Evolutionary conservation across 2,113 vertebrate genomes (phyloP).

Genomic region (Takifugu flavidus): DNA sequence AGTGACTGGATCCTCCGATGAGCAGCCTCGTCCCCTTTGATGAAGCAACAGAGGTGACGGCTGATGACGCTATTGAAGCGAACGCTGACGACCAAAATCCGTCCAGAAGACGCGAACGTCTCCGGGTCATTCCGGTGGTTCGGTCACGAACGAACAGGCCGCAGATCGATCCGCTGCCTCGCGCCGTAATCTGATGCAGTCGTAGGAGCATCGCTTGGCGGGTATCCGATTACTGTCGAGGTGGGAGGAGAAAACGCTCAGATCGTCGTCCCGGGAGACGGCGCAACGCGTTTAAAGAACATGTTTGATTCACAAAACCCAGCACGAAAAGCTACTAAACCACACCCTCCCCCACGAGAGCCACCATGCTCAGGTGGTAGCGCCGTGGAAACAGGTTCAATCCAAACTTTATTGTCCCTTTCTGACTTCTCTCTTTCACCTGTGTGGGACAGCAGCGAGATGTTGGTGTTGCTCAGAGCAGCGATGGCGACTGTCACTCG

Average conservation of each 20-base stretch:
- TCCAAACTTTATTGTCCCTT: not conserved
- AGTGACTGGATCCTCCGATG: slow-evolving; percentile 8
- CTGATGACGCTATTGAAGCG: no score
- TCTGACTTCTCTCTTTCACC: no score
- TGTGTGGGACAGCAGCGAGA: no score
- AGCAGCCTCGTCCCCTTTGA: slow-evolving; percentile 28
- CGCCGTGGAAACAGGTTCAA: no score
- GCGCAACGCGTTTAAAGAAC: no score
- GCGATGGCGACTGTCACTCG: slow-evolving; percentile 42
- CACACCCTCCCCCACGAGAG: no score
- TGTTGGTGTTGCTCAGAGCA: slow-evolving; percentile 15
- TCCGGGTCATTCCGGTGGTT: slow-evolving; percentile 20
- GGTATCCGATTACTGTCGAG: slow-evolving; percentile 53
- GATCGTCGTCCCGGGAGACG: slow-evolving; percentile 10
- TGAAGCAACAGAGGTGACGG: slow-evolving; percentile 20
- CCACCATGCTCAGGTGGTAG: no score
- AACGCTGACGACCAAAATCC: no score
- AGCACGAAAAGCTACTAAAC: no score
- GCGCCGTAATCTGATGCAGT: not conserved
- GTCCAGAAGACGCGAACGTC: no score
- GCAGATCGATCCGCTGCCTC: no score
- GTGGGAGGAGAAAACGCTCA: not conserved
- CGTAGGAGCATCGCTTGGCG: slow-evolving; percentile 51
- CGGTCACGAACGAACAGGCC: not conserved
- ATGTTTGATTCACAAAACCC: no score